A percentile compares a stretch with the other conserved stretches of the same genome.
Conservation (phyloP, 2,797 vertebrate species). For the Rhabdophis nuchalis region DNA sequence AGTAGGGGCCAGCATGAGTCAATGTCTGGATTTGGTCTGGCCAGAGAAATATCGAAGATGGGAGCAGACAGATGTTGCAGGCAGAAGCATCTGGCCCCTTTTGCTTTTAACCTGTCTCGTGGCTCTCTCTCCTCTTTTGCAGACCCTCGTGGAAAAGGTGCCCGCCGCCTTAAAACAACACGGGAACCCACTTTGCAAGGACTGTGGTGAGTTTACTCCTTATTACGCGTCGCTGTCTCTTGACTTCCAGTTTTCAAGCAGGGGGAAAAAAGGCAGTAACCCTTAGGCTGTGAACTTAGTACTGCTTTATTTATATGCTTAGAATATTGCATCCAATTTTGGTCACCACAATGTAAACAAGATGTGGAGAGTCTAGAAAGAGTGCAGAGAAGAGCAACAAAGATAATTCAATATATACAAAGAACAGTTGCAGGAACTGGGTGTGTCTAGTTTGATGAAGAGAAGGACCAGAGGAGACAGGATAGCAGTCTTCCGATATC, state of each 20-base stretch:
- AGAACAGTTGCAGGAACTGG: no score
- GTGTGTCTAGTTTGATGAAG: no score
- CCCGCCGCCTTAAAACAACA: not conserved
- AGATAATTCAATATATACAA: no score
- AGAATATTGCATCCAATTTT: no score
- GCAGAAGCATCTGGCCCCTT: not conserved
- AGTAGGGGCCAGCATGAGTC: not conserved
- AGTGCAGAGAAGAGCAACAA: not conserved
- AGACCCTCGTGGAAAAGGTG: not conserved
- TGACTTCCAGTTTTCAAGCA: not conserved
- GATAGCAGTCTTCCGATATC: no score
- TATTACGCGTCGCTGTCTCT: not conserved
- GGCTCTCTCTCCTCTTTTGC: not conserved
- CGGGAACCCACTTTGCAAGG: rapidly evolving
- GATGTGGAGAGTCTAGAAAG: no score
- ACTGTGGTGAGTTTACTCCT: not conserved
- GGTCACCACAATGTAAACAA: no score
- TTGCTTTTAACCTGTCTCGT: no score
- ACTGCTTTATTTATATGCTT: not conserved
- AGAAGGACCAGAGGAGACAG: no score
- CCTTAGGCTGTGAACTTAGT: not conserved
- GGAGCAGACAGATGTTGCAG: rapidly evolving
- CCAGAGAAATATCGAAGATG: not conserved
- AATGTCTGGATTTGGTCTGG: not conserved
- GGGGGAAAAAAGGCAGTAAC: no score